Conservation (phyloP, 2,888 invertebrate species). For the Sericinus montela region DNA sequence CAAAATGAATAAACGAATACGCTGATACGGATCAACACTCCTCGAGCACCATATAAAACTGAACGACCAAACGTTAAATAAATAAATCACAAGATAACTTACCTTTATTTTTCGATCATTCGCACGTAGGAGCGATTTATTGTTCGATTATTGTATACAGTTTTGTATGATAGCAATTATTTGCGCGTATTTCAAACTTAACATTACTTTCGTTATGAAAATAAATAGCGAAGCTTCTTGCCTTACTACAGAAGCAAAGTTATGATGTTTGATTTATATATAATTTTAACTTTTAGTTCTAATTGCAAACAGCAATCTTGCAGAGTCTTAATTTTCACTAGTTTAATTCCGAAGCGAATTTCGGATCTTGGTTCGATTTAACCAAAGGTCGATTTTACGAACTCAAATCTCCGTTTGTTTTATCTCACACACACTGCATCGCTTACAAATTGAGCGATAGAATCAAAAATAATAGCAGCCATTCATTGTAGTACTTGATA, state of each 20-base stretch:
- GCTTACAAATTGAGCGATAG: too few species aligned
- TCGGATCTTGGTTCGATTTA: too few species aligned
- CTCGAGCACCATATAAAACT: constrained; percentile 14
- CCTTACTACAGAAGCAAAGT: not conserved
- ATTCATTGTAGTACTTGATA: too few species aligned
- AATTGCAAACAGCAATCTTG: too few species aligned
- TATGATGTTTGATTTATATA: not conserved
- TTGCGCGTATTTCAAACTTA: constrained; percentile 6
- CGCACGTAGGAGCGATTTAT: constrained; percentile 20
- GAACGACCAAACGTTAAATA: constrained; percentile 14
- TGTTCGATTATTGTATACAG: constrained; percentile 15
- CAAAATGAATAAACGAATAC: constrained; percentile 19
- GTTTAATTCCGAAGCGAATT: too few species aligned
- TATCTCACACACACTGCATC: too few species aligned
- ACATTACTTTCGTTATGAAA: not conserved
- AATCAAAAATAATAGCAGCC: too few species aligned
- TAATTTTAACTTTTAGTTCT: too few species aligned
- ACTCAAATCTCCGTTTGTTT: too few species aligned
- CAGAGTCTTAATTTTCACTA: too few species aligned
- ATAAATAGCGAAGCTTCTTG: not conserved
- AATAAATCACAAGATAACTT: constrained; percentile 20
- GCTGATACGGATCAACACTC: constrained; percentile 16
- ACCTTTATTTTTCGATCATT: constrained; percentile 18
- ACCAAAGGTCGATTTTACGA: too few species aligned
- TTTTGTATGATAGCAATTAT: constrained; percentile 11